Conservation (phyloP, 2,888 invertebrate species). For the Caenorhabditis sulstoni region DNA sequence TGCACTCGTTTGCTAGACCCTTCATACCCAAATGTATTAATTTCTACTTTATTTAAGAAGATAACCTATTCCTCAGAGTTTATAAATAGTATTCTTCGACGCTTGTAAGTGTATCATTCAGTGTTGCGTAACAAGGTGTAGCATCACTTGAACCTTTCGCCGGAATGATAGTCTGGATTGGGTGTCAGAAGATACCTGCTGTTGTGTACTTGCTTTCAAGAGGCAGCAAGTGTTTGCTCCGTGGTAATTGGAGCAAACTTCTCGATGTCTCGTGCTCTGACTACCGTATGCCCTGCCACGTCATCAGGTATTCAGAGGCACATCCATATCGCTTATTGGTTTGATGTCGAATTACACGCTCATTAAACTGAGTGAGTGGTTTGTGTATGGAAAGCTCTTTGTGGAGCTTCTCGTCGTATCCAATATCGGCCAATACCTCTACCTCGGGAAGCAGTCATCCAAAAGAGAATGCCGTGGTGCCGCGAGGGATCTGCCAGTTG, state of each 20-base stretch:
- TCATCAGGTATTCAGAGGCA: conserved; percentile 45
- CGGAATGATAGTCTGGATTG: conserved; percentile 24
- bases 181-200: conserved; percentile 25
- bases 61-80: conserved; percentile 20
- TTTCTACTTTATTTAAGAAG: conserved; percentile 12
- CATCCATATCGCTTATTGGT: conserved; percentile 56
- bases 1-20: conserved; percentile 45
- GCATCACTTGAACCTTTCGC: conserved; percentile 34
- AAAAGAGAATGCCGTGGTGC: conserved; percentile 9
- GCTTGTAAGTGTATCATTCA: conserved; percentile 22
- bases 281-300: conserved; percentile 38
- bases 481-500: conserved; percentile 22
- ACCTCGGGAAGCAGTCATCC: conserved; percentile 46
- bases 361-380: conserved; percentile 64
- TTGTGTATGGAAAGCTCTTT: conserved; percentile 53
- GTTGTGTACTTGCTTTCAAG: conserved; percentile 34
- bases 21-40: conserved; percentile 54
- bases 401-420: conserved; percentile 38
- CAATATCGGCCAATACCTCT: conserved; percentile 55
- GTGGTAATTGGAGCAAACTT: conserved; percentile 30
- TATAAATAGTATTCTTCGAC: conserved; percentile 44
- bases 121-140: conserved; percentile 38
- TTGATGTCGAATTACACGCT: conserved; percentile 64
- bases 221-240: conserved; percentile 14
- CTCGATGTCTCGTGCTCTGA: conserved; percentile 16